phyloP scores from a whole-genome alignment of 1,140 invertebrate species.

The Zaprionus capensis region DNA sequence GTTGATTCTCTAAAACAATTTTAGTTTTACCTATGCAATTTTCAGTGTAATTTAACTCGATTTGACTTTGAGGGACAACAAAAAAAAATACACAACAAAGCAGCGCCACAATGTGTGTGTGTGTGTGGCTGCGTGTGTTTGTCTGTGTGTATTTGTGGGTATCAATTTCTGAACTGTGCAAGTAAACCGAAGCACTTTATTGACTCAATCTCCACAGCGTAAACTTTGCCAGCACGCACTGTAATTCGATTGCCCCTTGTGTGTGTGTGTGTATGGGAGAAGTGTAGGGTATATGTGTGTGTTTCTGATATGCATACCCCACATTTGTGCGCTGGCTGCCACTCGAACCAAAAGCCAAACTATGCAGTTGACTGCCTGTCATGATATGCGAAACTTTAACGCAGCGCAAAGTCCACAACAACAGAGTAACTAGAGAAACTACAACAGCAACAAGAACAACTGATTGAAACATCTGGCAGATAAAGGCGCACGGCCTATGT shows the following conservation, averaged over 20 bases:
- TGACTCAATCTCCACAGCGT: constrained; percentile 74
- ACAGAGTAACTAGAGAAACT: constrained; percentile 23
- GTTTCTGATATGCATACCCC: constrained; percentile 59
- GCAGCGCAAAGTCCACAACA: constrained; percentile 51
- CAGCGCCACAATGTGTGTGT: constrained; percentile 6
- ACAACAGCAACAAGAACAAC: constrained; percentile 47
- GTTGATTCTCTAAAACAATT: constrained; percentile 62
- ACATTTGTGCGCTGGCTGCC: constrained; percentile 42
- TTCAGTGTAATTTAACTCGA: constrained; percentile 78
- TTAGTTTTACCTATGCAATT: constrained; percentile 55
- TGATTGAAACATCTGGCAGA: constrained; percentile 45
- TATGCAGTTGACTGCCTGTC: constrained; percentile 68
- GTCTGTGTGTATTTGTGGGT: constrained; percentile 48
- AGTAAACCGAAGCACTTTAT: constrained; percentile 68
- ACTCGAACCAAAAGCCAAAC: constrained; percentile 64
- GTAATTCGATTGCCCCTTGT: constrained; percentile 68
- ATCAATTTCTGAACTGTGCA: constrained; percentile 66
- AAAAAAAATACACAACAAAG: constrained; percentile 8
- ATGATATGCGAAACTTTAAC: constrained; percentile 63
- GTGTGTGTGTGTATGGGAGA: constrained; percentile 39
- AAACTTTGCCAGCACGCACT: constrained; percentile 66
- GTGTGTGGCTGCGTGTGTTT: neutral
- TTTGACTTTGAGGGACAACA: constrained; percentile 50
- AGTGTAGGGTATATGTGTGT: constrained; percentile 35
- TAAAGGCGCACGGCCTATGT: constrained; percentile 33